Evolutionary conservation across 2,888 invertebrate species (phyloP), one percentile per base, ranked within the genome.

Genomic region (Hypena proboscidalis): DNA sequence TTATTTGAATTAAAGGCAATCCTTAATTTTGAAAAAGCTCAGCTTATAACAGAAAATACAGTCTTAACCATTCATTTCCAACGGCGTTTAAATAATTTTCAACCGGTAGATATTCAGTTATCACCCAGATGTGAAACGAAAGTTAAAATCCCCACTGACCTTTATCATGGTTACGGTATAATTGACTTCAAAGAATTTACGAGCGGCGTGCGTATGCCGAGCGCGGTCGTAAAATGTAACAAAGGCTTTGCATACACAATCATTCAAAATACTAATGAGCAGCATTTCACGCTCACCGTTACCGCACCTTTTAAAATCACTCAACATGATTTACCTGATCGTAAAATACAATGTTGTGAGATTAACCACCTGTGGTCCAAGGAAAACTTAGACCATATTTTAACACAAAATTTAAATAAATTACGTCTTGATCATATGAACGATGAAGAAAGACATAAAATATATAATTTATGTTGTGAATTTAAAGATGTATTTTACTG

Each of bases 141-240:
- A n/a, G 48, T 55, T 5, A 53, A 43, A 34, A 0, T 54, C 4
- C 56, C 49, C 7, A 37, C 35, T 7, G 25, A 42, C n/a, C 10
- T 17, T 4, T 4, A 42, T 8, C 6, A 38, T n/a, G 15, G 29
- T 2, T 51, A 43, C 1, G 43, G 45, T 3, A 40, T 56, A 4
- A 20, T 58, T 9, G 27, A 52, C 4, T 56, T 31, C 19, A 38
- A 11, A 20, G 25, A 54, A 23, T 51, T 56, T 14, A 9, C 21
- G 1, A 20, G 46, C 8, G 57, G 55, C 0, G 43, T 60, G 2
- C 19, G 58, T 21, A 64, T 58, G 56, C 60, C 64, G 0, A 26
- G 27, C 3, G 57, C 61, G 0, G 1, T 58, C 6, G 47, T 58
- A 2, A 48, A 36, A 4, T 50, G 56, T 20, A 4, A 9, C 0